phyloP scores from a whole-genome alignment of 2,888 invertebrate genomes.

The Ethmia dodecea region DNA sequence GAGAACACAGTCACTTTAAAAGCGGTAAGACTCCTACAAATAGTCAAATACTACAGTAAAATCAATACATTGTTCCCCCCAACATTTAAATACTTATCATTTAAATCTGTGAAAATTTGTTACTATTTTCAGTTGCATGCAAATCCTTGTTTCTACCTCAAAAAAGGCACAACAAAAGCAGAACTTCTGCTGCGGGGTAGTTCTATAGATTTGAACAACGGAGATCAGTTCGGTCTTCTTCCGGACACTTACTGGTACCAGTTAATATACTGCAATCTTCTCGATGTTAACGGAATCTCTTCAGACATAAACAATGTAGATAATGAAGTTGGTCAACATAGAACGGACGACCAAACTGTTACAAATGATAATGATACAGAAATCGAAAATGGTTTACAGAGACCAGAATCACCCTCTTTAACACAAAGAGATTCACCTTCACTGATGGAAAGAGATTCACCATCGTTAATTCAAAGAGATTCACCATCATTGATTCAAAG shows the following conservation, averaged over 20 bases:
- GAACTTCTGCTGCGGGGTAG: slow-evolving; percentile 48
- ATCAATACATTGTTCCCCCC: too few species aligned
- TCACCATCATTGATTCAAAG: slow-evolving; percentile 4
- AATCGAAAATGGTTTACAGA: slow-evolving; percentile 2
- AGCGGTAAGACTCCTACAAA: slow-evolving; percentile 60
- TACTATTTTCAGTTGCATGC: slow-evolving; percentile 64
- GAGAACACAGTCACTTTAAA: slow-evolving; percentile 49
- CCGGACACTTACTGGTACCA: slow-evolving; percentile 70
- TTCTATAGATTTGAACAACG: slow-evolving; percentile 43
- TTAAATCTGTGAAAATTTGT: too few species aligned
- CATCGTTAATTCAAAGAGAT: slow-evolving; percentile 1
- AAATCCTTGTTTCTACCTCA: slow-evolving; percentile 73
- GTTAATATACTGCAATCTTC: slow-evolving; percentile 33
- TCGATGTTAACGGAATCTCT: slow-evolving; percentile 9
- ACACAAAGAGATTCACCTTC: slow-evolving; percentile 2
- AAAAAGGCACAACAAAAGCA: slow-evolving; percentile 32
- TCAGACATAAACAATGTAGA: slow-evolving; percentile 5
- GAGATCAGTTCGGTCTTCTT: slow-evolving; percentile 73
- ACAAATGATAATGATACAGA: slow-evolving; percentile 9
- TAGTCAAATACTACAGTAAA: too few species aligned
- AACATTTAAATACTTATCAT: too few species aligned
- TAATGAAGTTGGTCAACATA: too few species aligned
- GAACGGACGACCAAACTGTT: slow-evolving; percentile 7
- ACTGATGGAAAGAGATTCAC: slow-evolving; percentile 5
- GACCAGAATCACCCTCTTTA: slow-evolving; percentile 3